These are phyloP conservation scores for Pollenia angustigena DNA, from an alignment of 2,888 invertebrate species.

Conservation along the genomic window DNA sequence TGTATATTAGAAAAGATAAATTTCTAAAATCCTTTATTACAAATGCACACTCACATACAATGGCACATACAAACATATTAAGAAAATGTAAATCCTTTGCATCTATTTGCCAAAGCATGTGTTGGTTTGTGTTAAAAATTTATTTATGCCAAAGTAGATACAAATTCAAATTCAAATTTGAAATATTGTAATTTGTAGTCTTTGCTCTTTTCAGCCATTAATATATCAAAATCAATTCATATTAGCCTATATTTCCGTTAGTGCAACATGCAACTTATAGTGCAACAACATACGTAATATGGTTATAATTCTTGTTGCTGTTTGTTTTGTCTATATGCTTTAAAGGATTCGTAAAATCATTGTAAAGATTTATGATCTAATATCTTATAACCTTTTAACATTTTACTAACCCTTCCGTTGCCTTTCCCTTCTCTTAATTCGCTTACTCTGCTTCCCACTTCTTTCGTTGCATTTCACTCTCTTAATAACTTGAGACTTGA, in stretches of 20 bases:
- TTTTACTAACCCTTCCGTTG: background rate
- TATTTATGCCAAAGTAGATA: conserved; percentile 59
- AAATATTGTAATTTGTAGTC: conserved; percentile 67
- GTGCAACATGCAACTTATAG: conserved; percentile 39
- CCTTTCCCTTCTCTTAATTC: background rate
- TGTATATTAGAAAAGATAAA: conserved; percentile 58
- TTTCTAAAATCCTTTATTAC: conserved; percentile 60
- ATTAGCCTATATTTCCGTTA: conserved; percentile 77
- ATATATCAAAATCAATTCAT: conserved; percentile 83
- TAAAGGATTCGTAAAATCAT: conserved; percentile 64
- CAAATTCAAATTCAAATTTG: conserved; percentile 61
- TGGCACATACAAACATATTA: background rate
- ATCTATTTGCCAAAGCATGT: conserved; percentile 13
- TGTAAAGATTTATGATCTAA: conserved; percentile 74
- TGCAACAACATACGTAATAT: conserved; percentile 9
- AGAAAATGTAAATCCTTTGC: conserved; percentile 6
- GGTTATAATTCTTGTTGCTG: conserved; percentile 40
- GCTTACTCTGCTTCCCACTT: background rate
- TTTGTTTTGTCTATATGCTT: conserved; percentile 54
- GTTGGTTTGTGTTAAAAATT: conserved; percentile 25
- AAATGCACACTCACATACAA: conserved; percentile 38
- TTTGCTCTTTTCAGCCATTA: conserved; percentile 78
- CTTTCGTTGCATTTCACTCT: background rate
- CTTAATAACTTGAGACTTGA: conserved; percentile 31
- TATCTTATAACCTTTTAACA: conserved; percentile 66